Evolutionary conservation across 1,140 invertebrate species (phyloP).

Genomic region (Lepidotrigona ventralis): DNA sequence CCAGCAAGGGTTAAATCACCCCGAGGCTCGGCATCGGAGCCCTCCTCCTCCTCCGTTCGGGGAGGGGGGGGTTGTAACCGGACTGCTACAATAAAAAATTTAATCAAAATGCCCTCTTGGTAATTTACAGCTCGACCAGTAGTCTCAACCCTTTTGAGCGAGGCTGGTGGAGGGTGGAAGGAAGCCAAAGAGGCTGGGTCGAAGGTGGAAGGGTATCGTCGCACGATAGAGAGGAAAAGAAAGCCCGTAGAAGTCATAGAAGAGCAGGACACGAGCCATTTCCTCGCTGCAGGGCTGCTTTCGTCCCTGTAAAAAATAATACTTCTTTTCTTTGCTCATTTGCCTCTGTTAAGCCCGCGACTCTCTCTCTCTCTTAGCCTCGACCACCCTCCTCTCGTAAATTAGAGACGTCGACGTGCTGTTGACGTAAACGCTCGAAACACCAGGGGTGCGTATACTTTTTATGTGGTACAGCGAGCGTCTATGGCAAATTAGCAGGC

Average conservation of each 20-base stretch:
- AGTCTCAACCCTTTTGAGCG: constrained; percentile 73
- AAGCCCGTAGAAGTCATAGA: constrained; percentile 69
- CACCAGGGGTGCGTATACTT: background rate
- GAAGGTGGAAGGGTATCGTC: constrained; percentile 28
- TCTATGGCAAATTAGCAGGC: background rate
- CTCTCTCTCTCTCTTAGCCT: background rate
- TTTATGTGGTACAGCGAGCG: background rate
- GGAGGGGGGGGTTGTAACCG: constrained; percentile 51
- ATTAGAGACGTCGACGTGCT: constrained; percentile 56
- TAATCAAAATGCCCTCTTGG: constrained; percentile 80
- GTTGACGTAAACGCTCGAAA: background rate
- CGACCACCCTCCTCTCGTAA: constrained; percentile 53
- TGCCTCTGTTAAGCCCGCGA: constrained; percentile 47
- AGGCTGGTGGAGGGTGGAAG: background rate
- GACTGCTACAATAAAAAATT: constrained; percentile 79
- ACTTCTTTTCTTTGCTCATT: constrained; percentile 69
- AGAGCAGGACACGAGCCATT: constrained; percentile 51
- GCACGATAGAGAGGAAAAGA: constrained; percentile 57
- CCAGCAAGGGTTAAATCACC: constrained; percentile 74
- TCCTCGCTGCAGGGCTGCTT: constrained; percentile 34
- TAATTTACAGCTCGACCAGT: constrained; percentile 76
- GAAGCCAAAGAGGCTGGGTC: constrained; percentile 26
- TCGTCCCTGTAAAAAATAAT: constrained; percentile 70
- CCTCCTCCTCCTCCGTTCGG: too few relatives aligned
- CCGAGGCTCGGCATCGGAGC: constrained; percentile 56